Base-by-base conservation (phyloP, 2,888 invertebrate species). In the Apamea crenata region DNA sequence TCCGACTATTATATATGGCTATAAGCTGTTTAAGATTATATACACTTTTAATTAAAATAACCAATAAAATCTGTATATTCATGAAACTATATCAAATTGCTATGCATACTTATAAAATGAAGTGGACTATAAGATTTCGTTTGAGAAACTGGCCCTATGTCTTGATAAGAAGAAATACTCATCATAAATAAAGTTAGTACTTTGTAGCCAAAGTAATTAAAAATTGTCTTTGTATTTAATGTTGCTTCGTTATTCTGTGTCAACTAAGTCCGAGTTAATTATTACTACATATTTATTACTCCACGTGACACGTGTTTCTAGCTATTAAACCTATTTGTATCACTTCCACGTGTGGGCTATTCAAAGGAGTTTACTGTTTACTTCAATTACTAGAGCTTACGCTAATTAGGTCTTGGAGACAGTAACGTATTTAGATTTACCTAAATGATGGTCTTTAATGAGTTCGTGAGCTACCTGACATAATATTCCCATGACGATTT, bases 281-380 rank as follows among this genome's bases (percentile, higher is more conserved):
- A 86, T 84, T 74, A 79, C 53, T n/a, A n/a, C n/a, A n/a, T 87
- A 79, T 87, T 87, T 87, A 86, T 89, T 80, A 63, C 82, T 67
- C 75, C 85, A 90, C 90, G 87, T 89, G 89, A 32, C n/a, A 59
- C 67, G 74, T 69, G 76, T 82, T 80, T 88, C 81, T 81, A 82
- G 88, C 78, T 73, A 71, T 70, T 79, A 84, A 63, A 72, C 36
- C 63, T 53, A 78, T 78, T 65, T 74, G 74, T 86, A 67, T 71
- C 50, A 65, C 25, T 69, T 36, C 18, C 16, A 84, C 87, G 82
- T 87, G 87, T 40, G 21, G 36, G 56, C 40, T 76, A 61, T 73
- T 59, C 63, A 74, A 79, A 74, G 25, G 53, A n/a, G 63, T 71
- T 65, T 70, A 82, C 56, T 86, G 80, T 83, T 83, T 80, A 66